phyloP scores from a whole-genome alignment of 2,797 vertebrate species.

The Spinus pinus region DNA sequence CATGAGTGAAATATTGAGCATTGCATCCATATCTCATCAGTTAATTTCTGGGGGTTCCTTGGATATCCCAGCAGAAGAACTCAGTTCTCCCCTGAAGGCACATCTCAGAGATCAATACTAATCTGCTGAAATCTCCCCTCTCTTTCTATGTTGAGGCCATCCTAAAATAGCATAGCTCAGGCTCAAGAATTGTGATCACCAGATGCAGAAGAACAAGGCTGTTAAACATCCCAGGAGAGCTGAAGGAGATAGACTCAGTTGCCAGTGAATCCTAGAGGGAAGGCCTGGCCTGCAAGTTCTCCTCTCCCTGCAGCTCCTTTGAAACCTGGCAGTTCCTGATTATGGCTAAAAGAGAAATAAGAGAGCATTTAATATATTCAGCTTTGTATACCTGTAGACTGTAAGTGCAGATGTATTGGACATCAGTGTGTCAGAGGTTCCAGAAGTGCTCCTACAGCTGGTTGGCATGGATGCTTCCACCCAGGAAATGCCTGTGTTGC shows the following conservation, averaged over 20 bases:
- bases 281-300: neutral
- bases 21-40: neutral
- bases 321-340: neutral
- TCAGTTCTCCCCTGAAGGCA: neutral
- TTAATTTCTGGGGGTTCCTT: neutral
- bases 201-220: neutral
- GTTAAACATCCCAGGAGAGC: neutral
- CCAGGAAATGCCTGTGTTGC: fast-evolving
- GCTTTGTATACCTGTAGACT: fast-evolving
- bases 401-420: neutral
- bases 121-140: neutral
- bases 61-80: neutral
- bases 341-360: neutral
- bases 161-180: neutral
- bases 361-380: neutral
- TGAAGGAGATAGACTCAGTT: neutral
- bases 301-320: neutral
- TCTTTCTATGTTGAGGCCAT: neutral
- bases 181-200: neutral
- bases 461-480: neutral
- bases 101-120: neutral
- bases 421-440: neutral
- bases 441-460: neutral
- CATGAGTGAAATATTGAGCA: neutral
- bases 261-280: neutral